Percentiles rank a stretch among this genome's conserved stretches.
phyloP scores from a whole-genome alignment of 2,888 invertebrate species.

The Cloeon dipterum region DNA sequence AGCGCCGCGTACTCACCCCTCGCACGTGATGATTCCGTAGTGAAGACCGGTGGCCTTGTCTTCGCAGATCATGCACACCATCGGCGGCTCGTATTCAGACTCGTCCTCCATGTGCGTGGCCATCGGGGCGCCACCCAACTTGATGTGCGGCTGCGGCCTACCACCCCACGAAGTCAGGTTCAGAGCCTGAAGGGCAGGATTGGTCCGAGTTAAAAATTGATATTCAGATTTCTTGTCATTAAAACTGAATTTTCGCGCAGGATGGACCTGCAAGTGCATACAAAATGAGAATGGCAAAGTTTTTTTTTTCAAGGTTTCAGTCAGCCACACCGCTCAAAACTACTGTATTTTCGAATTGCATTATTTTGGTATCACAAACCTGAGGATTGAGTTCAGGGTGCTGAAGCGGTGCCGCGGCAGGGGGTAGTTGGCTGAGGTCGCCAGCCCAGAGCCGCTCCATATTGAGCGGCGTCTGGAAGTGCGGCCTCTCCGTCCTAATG shows the following conservation, averaged over 20 bases:
- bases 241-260: too few relatives aligned
- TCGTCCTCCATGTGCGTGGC: slow-evolving; percentile 10
- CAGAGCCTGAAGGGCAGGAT: too few relatives aligned
- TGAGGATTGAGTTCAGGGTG: slow-evolving; percentile 2
- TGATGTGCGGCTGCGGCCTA: slow-evolving; percentile 5
- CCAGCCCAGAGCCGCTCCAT: slow-evolving; percentile 86
- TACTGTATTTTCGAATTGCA: too few relatives aligned
- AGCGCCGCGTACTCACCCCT: slow-evolving; percentile 67
- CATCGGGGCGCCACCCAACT: not conserved
- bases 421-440: slow-evolving; percentile 61
- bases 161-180: slow-evolving; percentile 9
- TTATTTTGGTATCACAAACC: too few relatives aligned
- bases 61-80: slow-evolving; percentile 97
- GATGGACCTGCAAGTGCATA: too few relatives aligned
- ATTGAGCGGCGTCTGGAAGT: slow-evolving; percentile 45
- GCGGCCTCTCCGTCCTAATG: slow-evolving; percentile 16
- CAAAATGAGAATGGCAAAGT: too few relatives aligned
- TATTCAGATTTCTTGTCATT: too few relatives aligned
- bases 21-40: slow-evolving; percentile 97
- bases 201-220: too few relatives aligned
- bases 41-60: slow-evolving; percentile 95
- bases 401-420: slow-evolving; percentile 29
- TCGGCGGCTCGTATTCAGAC: slow-evolving; percentile 71
- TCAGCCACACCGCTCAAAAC: too few relatives aligned
- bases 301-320: too few relatives aligned